A percentile compares a stretch with the other conserved stretches of the same genome.
phyloP scores from a whole-genome alignment of 2,888 invertebrate genomes.

The Aspidapion aeneum region DNA sequence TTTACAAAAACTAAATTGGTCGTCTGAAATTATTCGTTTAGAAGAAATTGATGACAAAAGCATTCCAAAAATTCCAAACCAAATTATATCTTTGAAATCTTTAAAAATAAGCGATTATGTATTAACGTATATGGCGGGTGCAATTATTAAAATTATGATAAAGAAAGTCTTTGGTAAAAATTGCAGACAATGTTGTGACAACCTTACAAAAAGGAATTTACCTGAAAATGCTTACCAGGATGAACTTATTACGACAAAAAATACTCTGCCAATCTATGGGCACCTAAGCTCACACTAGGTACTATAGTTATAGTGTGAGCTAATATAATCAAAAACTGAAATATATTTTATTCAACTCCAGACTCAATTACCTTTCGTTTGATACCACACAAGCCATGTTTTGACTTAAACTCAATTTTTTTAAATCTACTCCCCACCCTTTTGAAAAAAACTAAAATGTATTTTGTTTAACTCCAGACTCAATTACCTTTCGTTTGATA shows the following conservation, averaged over 20 bases:
- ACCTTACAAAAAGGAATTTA: not conserved
- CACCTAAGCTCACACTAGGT: too few relatives aligned
- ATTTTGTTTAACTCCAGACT: too few relatives aligned
- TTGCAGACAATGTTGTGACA: not conserved
- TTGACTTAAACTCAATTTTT: too few relatives aligned
- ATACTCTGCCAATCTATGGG: too few relatives aligned
- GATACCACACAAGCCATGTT: too few relatives aligned
- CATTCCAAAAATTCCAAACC: not conserved
- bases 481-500: too few relatives aligned
- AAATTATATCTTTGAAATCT: not conserved
- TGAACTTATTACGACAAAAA: not conserved
- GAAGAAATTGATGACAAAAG: not conserved
- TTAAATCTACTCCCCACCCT: too few relatives aligned
- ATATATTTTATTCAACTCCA: too few relatives aligned
- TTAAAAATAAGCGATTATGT: not conserved
- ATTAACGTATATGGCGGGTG: constrained; percentile 2
- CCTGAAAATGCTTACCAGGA: not conserved
- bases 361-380: too few relatives aligned
- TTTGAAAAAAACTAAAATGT: too few relatives aligned
- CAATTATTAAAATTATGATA: not conserved
- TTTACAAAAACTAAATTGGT: constrained; percentile 8
- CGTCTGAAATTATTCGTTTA: not conserved
- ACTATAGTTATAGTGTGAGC: too few relatives aligned
- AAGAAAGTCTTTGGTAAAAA: not conserved
- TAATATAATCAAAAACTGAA: too few relatives aligned